Evolutionary conservation across 2,113 vertebrate genomes (phyloP).

Genomic region (Morone chrysops): DNA sequence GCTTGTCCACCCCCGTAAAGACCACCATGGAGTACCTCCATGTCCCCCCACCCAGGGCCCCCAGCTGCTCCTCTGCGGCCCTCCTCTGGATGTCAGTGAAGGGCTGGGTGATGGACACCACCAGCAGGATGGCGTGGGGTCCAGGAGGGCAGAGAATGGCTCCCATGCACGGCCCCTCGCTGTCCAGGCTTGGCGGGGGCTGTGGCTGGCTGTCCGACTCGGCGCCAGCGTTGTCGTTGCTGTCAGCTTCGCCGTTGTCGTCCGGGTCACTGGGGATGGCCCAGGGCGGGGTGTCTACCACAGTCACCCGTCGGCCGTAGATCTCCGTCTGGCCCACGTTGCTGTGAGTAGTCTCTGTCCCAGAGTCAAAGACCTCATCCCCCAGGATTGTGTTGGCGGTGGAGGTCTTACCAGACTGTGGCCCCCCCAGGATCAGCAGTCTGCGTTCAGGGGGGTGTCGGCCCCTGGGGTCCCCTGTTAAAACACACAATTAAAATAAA

Average conservation of each 20-base stretch:
- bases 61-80: constrained; percentile 78
- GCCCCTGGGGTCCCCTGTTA: constrained; percentile 68
- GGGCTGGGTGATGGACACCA: constrained; percentile 78
- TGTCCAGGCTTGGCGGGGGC: constrained; percentile 70
- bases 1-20: constrained; percentile 80
- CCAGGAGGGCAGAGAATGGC: constrained; percentile 83
- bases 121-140: constrained; percentile 82
- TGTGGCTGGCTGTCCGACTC: constrained; percentile 58
- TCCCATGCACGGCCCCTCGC: constrained; percentile 80
- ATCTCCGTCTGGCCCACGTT: constrained; percentile 80
- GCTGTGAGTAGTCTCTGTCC: constrained; percentile 77
- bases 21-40: constrained; percentile 85
- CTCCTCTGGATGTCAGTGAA: constrained; percentile 78
- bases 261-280: constrained; percentile 45
- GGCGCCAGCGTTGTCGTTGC: constrained; percentile 40
- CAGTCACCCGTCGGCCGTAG: constrained; percentile 75
- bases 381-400: constrained; percentile 80
- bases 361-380: constrained; percentile 75
- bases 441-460: constrained; percentile 79
- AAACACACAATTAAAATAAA: not conserved
- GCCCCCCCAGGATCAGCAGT: constrained; percentile 77
- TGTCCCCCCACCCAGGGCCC: constrained; percentile 78
- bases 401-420: constrained; percentile 77
- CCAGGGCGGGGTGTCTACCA: constrained; percentile 80
- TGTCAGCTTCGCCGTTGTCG: constrained; percentile 24